Conservation (phyloP, 2,113 vertebrate species). For the Jaculus jaculus region DNA sequence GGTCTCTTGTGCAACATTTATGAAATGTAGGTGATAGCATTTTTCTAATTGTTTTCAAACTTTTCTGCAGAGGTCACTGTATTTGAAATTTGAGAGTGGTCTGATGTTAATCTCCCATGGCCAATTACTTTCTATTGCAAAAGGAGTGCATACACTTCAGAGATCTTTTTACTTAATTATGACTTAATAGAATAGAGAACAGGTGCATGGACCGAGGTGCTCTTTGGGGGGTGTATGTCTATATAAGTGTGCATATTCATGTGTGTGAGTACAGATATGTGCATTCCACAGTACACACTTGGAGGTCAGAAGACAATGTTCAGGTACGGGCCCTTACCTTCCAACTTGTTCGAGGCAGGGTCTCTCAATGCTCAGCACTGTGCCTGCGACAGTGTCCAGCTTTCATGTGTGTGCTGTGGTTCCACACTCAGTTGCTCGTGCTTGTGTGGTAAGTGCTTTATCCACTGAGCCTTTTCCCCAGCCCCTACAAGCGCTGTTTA, state of each 20-base stretch:
- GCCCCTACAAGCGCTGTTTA: background rate
- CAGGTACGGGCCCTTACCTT: background rate
- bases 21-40: conserved; percentile 21
- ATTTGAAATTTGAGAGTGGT: conserved; percentile 16
- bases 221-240: too few species aligned
- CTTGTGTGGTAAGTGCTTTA: background rate
- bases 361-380: background rate
- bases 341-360: background rate
- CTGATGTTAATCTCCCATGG: conserved; percentile 1
- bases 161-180: background rate
- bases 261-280: background rate
- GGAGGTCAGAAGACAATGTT: too few species aligned
- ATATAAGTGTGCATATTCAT: too few species aligned
- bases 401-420: background rate
- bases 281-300: too few species aligned
- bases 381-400: too few species aligned
- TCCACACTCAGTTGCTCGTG: background rate
- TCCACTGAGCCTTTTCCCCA: background rate
- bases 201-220: background rate
- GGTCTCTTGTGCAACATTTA: background rate
- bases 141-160: background rate
- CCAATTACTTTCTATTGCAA: conserved; percentile 49
- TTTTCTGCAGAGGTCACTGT: conserved; percentile 30
- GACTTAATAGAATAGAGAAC: background rate
- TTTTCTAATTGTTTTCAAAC: conserved; percentile 52